Conservation (phyloP, 2,113 vertebrate species). For the Cettia cetti region DNA sequence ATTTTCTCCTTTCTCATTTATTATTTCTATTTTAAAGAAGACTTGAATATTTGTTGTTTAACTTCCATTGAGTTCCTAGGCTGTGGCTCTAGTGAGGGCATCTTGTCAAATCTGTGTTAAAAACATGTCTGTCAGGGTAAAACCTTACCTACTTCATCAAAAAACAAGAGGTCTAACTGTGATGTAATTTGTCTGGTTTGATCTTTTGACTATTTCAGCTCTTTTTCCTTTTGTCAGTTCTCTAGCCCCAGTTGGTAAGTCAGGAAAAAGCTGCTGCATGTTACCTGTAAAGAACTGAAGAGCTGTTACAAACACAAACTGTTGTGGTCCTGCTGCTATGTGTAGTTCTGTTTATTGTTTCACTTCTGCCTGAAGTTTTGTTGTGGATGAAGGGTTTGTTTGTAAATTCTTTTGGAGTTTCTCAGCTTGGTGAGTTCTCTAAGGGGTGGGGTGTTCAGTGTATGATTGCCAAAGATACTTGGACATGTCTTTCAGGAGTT, state of each 20-base stretch:
- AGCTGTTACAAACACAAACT: background rate
- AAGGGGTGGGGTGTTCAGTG: background rate
- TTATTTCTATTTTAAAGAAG: background rate
- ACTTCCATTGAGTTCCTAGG: background rate
- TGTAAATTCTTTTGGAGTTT: slow-evolving; percentile 3
- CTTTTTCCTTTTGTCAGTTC: background rate
- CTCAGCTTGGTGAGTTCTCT: background rate
- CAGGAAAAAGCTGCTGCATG: background rate
- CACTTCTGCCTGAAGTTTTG: background rate
- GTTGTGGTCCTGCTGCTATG: background rate
- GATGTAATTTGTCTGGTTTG: background rate
- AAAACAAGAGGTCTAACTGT: background rate
- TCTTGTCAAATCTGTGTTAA: background rate
- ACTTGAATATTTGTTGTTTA: background rate
- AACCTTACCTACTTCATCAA: background rate
- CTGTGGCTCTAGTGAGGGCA: background rate
- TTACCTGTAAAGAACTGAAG: background rate
- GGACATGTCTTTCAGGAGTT: background rate
- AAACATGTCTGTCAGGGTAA: background rate
- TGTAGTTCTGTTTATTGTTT: background rate
- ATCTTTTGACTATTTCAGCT: background rate
- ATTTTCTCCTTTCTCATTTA: background rate
- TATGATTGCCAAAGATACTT: slow-evolving; percentile 7
- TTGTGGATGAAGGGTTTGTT: background rate
- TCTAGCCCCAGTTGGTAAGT: background rate